phyloP scores from a whole-genome alignment of 2,888 invertebrate species.

The Coleophora deauratella region DNA sequence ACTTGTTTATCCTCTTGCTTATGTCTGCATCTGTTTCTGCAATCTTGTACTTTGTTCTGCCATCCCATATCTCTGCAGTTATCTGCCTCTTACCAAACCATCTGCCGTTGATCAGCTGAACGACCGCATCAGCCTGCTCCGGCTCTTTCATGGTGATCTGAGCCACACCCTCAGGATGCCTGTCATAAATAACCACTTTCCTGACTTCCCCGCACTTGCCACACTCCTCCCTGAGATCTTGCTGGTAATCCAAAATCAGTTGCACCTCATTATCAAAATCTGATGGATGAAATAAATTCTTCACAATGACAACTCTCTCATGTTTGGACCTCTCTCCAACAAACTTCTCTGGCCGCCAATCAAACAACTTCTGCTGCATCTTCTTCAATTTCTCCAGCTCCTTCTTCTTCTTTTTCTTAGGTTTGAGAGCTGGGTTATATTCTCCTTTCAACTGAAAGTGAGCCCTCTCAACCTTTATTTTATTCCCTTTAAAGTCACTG shows the following conservation, averaged over 20 bases:
- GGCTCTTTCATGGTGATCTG: conserved; percentile 92
- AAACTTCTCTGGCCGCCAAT: conserved; percentile 96
- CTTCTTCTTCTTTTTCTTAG: conserved; percentile 90
- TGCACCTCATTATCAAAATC: conserved; percentile 93
- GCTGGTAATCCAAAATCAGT: conserved; percentile 91
- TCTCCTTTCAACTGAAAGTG: conserved; percentile 95
- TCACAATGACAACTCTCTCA: conserved; percentile 93
- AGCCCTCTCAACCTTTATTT: conserved; percentile 91
- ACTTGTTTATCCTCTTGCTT: conserved; percentile 85
- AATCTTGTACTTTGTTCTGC: conserved; percentile 93
- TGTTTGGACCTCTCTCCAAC: conserved; percentile 89
- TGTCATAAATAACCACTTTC: conserved; percentile 92
- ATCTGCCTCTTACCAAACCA: conserved; percentile 92
- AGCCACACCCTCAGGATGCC: conserved; percentile 95
- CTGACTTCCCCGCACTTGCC: conserved; percentile 92
- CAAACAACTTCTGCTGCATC: conserved; percentile 95
- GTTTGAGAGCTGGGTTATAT: conserved; percentile 94
- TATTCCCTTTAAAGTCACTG: conserved; percentile 83
- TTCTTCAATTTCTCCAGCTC: conserved; percentile 94
- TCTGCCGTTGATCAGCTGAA: conserved; percentile 89
- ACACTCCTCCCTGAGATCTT: conserved; percentile 92
- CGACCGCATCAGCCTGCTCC: conserved; percentile 93
- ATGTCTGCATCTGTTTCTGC: conserved; percentile 93
- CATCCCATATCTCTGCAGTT: conserved; percentile 94
- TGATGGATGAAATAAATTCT: conserved; percentile 92